Conservation (phyloP, 2,113 vertebrate genomes). For the Grus americana region DNA sequence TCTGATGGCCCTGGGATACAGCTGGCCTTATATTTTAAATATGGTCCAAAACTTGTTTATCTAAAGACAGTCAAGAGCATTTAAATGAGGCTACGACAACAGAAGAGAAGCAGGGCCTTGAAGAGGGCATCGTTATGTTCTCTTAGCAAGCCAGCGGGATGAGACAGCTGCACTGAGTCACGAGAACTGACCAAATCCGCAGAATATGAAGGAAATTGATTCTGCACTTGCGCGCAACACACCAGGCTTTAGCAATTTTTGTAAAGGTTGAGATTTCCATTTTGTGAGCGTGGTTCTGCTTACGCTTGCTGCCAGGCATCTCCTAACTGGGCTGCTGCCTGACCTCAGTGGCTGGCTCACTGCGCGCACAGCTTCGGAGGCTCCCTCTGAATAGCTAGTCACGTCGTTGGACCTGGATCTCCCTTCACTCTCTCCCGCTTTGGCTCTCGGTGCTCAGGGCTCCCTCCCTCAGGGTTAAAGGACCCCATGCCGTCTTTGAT, state of each 20-base stretch:
- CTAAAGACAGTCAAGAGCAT: neutral
- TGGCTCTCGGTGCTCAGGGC: rapidly evolving
- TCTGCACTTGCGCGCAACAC: neutral
- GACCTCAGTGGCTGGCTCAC: neutral
- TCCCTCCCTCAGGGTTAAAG: neutral
- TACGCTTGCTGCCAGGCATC: neutral
- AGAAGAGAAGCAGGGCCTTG: neutral
- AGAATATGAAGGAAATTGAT: neutral
- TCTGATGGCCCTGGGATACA: neutral
- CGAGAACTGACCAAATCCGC: neutral
- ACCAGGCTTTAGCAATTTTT: neutral
- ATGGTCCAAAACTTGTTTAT: neutral
- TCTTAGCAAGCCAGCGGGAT: neutral
- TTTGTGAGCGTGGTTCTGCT: neutral
- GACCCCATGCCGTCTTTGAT: rapidly evolving
- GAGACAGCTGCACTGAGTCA: neutral
- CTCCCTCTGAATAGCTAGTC: neutral
- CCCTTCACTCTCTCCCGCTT: neutral
- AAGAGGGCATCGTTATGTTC: neutral
- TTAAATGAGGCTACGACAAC: neutral
- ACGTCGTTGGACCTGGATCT: neutral
- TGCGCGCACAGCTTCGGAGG: neutral
- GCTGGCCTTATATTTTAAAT: neutral
- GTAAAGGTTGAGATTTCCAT: neutral
- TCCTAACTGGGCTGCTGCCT: neutral